Conservation (phyloP, 2,797 vertebrate species). For the Tamandua tetradactyla region DNA sequence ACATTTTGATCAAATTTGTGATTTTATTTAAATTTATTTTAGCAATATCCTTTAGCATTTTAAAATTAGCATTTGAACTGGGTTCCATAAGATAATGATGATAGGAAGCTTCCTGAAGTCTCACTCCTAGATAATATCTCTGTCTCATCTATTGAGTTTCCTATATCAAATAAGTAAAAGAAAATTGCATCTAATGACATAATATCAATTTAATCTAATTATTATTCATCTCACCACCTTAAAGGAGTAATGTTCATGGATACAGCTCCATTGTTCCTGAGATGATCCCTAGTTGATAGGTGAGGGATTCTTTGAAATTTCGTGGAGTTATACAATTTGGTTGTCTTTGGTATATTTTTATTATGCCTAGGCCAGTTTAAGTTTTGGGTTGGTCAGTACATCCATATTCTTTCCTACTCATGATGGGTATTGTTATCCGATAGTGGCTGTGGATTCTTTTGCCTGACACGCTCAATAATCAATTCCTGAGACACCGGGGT, state of each 20-base stretch:
- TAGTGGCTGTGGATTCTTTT: too few species aligned
- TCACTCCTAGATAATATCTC: neutral
- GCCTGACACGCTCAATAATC: too few species aligned
- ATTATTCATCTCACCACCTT: neutral
- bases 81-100: too few species aligned
- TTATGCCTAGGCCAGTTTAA: neutral
- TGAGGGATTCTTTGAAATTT: constrained; percentile 6
- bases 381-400: neutral
- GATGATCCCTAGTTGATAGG: neutral
- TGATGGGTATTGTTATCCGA: too few species aligned
- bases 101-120: too few species aligned
- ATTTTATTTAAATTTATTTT: too few species aligned
- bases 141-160: neutral
- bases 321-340: neutral
- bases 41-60: too few species aligned
- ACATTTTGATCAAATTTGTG: too few species aligned
- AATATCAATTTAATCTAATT: too few species aligned
- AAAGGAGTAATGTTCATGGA: neutral
- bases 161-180: neutral
- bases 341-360: constrained; percentile 3
- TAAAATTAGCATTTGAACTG: too few species aligned
- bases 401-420: constrained; percentile 30
- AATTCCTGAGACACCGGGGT: too few species aligned
- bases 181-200: neutral
- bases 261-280: neutral